Conservation (phyloP, 2,113 vertebrate species). For the Otolemur garnettii region DNA sequence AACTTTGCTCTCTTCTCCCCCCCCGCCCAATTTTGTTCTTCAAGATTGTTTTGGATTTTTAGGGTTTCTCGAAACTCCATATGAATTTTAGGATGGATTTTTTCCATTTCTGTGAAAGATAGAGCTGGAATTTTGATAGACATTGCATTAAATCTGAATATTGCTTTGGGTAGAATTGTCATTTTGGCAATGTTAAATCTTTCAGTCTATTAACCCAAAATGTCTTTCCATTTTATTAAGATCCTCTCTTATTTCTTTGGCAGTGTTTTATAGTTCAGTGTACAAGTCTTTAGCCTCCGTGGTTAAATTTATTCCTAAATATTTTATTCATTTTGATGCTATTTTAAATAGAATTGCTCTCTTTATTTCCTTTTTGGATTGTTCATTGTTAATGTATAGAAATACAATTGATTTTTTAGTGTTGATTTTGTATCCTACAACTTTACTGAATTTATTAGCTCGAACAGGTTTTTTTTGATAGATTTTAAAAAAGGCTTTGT, state of each 20-base stretch:
- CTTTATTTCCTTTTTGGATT: constrained; percentile 44
- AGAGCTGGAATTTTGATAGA: constrained; percentile 20
- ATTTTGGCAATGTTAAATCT: constrained; percentile 36
- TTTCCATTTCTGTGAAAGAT: constrained; percentile 4
- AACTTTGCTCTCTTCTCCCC: neutral
- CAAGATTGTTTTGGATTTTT: constrained; percentile 20
- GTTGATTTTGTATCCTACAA: neutral
- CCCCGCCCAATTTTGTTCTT: neutral
- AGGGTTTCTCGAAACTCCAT: constrained; percentile 15
- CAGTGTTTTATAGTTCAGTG: neutral
- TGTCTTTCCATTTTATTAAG: neutral
- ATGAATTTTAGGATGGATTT: constrained; percentile 40
- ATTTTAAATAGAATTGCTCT: constrained; percentile 54
- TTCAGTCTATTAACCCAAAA: neutral
- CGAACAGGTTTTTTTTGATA: neutral
- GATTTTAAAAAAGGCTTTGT: neutral
- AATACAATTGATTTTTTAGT: neutral
- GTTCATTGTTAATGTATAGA: neutral
- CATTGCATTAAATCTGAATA: constrained; percentile 18
- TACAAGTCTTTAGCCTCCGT: neutral
- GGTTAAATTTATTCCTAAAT: constrained; percentile 44
- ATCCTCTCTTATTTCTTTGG: constrained; percentile 44
- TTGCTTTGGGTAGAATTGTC: constrained; percentile 17
- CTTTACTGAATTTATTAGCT: constrained; percentile 35
- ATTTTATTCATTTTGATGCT: constrained; percentile 42